A percentile compares a stretch with the other conserved stretches of the same genome.
Evolutionary conservation across 2,797 vertebrate species (phyloP).

Genomic region (Morus bassanus): DNA sequence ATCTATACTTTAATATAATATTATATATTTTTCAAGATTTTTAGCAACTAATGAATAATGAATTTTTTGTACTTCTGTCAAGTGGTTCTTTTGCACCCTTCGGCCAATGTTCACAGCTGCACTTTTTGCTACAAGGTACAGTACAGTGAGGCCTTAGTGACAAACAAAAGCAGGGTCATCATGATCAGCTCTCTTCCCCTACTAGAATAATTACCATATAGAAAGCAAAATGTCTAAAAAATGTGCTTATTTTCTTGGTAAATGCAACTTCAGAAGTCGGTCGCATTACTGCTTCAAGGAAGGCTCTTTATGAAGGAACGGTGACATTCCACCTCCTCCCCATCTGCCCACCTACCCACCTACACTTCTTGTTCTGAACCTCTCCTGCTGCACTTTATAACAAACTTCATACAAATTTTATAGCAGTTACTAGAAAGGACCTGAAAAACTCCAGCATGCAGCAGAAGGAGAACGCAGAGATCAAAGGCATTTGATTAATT

Average conservation of each 20-base stretch:
- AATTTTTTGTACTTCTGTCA: not conserved
- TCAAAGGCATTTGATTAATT: not conserved
- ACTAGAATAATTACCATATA: not conserved
- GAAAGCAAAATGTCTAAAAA: not conserved
- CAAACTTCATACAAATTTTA: not conserved
- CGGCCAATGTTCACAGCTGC: not conserved
- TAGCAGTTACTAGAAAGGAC: not conserved
- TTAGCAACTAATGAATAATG: not conserved
- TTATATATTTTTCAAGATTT: not conserved
- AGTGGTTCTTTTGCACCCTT: not conserved
- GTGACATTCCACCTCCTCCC: not conserved
- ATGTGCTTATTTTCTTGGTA: not conserved
- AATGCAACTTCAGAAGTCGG: not conserved
- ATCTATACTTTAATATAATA: not conserved
- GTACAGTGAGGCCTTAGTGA: not conserved
- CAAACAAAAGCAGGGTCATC: not conserved
- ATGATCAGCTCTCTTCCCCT: not conserved
- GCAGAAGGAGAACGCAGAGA: not conserved
- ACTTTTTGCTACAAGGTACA: not conserved
- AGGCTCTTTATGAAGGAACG: not conserved
- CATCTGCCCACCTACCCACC: not conserved
- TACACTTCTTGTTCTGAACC: not conserved
- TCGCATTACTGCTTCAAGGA: not conserved
- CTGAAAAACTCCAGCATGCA: not conserved
- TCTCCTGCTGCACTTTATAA: not conserved